Percentiles rank a stretch among this genome's conserved stretches.
These are phyloP conservation scores for Piliocolobus tephrosceles DNA, from an alignment of 2,113 vertebrate species.

Conservation along the genomic window DNA sequence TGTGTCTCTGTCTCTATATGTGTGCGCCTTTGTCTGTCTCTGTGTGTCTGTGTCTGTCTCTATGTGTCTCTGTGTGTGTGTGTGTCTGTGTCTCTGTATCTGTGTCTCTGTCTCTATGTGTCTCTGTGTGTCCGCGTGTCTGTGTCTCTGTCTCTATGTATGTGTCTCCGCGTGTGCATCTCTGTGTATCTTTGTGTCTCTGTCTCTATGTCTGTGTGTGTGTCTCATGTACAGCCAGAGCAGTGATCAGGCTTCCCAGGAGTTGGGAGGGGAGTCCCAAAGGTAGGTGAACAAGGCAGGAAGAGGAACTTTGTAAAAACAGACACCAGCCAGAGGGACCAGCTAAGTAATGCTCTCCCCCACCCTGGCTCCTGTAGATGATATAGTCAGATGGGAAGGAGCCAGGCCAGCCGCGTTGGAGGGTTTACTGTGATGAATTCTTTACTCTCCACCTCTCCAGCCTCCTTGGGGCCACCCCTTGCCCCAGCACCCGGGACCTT, in stretches of 20 bases:
- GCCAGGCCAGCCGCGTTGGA: fast-evolving
- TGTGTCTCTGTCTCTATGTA: neutral
- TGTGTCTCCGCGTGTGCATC: fast-evolving
- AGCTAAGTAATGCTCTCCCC: no score
- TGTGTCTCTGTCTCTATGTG: neutral
- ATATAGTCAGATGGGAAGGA: fast-evolving
- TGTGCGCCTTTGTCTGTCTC: no score
- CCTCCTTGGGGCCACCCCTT: neutral
- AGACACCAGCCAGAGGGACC: neutral
- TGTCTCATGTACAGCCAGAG: neutral
- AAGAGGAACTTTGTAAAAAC: neutral
- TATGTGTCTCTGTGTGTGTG: no score
- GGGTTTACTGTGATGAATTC: neutral
- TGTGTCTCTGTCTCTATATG: no score
- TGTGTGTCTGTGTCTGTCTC: neutral
- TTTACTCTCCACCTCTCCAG: neutral
- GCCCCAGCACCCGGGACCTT: no score
- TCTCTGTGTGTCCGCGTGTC: fast-evolving
- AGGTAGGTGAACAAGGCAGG: neutral
- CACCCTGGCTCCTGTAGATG: fast-evolving
- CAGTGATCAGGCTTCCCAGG: neutral
- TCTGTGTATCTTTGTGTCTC: no score
- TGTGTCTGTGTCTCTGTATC: neutral
- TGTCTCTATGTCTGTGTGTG: neutral
- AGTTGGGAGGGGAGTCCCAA: neutral